Evolutionary conservation across 1,140 invertebrate species (phyloP), one percentile per base, ranked within the genome.

Genomic region (Chironomus tepperi): DNA sequence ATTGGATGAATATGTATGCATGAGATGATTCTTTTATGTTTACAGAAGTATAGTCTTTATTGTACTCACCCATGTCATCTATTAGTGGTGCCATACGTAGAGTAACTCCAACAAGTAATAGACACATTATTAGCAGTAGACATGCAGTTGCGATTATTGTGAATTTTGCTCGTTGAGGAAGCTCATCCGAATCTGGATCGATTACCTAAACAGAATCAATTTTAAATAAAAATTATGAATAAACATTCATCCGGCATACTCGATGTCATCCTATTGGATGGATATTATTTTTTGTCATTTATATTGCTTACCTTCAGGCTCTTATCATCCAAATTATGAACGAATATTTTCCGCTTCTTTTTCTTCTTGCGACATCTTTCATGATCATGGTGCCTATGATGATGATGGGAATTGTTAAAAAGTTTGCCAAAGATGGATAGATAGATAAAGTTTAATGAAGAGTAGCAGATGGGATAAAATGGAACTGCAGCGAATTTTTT

Each of bases 21-120:
- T 57, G 12, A 15, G 47, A 57, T 57, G n/a, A 57, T 15, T 8
- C 5, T 34, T 5, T 34, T 34, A 34, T 34, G 24, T 34, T 34
- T 34, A 34, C 24, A 34, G 24, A 34, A 34, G 24, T 34, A 57
- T 57, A 12, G 7, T 15, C n/a, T 57, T 57, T 73, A 75, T 75
- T 47, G 57, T n/a, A 88, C 91, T 91, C 82, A 96, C 93, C 93
- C 89, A 96, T 93, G 79, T 95, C 93, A 80, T 96, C 94, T 77
- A 96, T 96, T 73, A 96, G 89, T 0, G 94, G 94, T 3, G 93
- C 93, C 91, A 96, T 94, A 43, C 93, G 84, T 2, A 96, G 84
- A 0, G 93, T 96, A 57, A 95, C 89, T 1, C 93, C 93, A n/a
- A 96, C 93, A 18, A 95, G 84, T 74, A 95, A 84, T 76, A 96